Base-by-base conservation (phyloP, 1,140 invertebrate species). In the Macrocentrus cingulum region DNA sequence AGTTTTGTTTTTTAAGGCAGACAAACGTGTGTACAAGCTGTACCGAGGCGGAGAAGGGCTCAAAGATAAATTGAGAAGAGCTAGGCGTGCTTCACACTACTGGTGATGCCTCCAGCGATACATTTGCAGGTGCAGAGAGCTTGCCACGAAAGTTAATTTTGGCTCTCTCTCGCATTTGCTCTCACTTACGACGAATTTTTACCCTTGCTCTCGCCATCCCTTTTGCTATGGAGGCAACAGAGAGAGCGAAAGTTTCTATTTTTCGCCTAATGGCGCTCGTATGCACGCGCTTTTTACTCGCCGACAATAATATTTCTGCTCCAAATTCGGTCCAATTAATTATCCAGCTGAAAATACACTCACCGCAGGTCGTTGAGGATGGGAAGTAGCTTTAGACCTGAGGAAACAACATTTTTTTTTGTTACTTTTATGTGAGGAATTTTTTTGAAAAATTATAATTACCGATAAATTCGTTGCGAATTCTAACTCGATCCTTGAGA, bases 381-480 rank as follows among this genome's bases (percentile, higher is more conserved):
- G 63, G 91, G 87, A 61, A 92, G 82, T 15, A 92, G 82, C 70
- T 91, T 91, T 66, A 92, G 83, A 74, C 91, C 90, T 92, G 82
- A n/a, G n/a, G 37, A 86, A 88, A 65, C 68, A 70, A 67, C 71
- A 63, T 60, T 65, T 39, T 2, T 29, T 48, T 32, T 19, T 13
- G 6, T 52, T 11, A 36, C 2, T 16, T 25, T 46, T n/a, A n/a
- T n/a, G n/a, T n/a, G n/a, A n/a, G n/a, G n/a, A n/a, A n/a, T n/a
- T n/a, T n/a, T n/a, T n/a, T n/a, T n/a, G n/a, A n/a, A n/a, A n/a
- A n/a, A n/a, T n/a, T n/a, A n/a, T n/a, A n/a, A n/a, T n/a, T n/a
- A 96, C 94, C 94, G 69, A 97, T 92, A 74, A 97, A 96, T 80
- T 97, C 94, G 73, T 95, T 97, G 64, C 95, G 84, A 59, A 97